Evolutionary conservation across 1,140 invertebrate species (phyloP).

Genomic region (Drosophila cardini): DNA sequence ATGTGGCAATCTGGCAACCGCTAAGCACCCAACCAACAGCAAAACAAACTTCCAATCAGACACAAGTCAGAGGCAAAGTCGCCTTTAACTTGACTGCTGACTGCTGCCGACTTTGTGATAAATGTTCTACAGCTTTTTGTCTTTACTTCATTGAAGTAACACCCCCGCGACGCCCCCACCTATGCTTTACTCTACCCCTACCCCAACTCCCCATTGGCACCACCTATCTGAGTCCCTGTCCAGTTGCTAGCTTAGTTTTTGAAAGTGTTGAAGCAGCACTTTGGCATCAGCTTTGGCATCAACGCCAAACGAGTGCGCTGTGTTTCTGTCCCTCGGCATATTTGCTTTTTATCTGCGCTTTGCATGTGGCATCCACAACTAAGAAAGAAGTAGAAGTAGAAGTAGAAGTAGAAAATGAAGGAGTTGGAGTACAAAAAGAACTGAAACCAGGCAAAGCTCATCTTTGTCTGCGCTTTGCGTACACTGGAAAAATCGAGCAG

Average conservation of each 20-base stretch:
- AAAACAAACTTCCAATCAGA: conserved; percentile 81
- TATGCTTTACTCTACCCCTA: no score
- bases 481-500: no score
- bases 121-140: conserved; percentile 83
- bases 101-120: conserved; percentile 77
- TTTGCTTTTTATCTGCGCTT: conserved; percentile 80
- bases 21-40: conserved; percentile 79
- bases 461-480: conserved; percentile 45
- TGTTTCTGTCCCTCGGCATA: conserved; percentile 58
- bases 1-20: conserved; percentile 56
- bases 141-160: conserved; percentile 79
- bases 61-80: conserved; percentile 53
- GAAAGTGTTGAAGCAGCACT: conserved; percentile 82
- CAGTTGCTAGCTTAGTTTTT: conserved; percentile 38
- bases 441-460: conserved; percentile 12
- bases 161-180: conserved; percentile 24
- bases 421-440: no score
- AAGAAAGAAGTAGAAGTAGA: background rate
- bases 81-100: conserved; percentile 32
- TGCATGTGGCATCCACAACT: conserved; percentile 54
- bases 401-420: no score
- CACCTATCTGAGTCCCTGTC: conserved; percentile 5
- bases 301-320: conserved; percentile 34
- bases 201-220: background rate
- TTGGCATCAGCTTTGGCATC: conserved; percentile 80